Evolutionary conservation across 2,888 invertebrate species (phyloP).

Genomic region (Drosophila testacea): DNA sequence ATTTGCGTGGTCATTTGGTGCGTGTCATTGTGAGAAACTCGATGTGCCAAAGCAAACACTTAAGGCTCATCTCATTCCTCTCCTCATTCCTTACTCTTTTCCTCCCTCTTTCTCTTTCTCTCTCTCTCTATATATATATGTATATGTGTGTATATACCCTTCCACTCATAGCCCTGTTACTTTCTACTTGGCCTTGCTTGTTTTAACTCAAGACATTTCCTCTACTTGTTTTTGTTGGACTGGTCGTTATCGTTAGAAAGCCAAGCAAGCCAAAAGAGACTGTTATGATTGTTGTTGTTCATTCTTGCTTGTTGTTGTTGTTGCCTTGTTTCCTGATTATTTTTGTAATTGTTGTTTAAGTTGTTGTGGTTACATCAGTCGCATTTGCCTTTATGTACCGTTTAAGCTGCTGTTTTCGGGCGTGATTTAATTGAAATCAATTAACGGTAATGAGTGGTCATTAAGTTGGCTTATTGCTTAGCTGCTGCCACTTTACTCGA

Average conservation of each 20-base stretch:
- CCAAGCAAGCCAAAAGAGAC: slow-evolving; percentile 12
- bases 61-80: slow-evolving; percentile 38
- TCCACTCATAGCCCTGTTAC: not conserved
- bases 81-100: slow-evolving; percentile 10
- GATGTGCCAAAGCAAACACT: slow-evolving; percentile 59
- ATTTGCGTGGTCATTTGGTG: slow-evolving; percentile 58
- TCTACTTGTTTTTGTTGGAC: slow-evolving; percentile 40
- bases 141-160: not conserved
- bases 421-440: slow-evolving; percentile 85
- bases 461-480: slow-evolving; percentile 77
- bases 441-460: slow-evolving; percentile 85
- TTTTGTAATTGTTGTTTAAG: slow-evolving; percentile 77
- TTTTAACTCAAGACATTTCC: slow-evolving; percentile 71
- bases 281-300: slow-evolving; percentile 31
- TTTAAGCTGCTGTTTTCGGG: slow-evolving; percentile 68
- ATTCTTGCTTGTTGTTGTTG: slow-evolving; percentile 24
- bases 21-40: slow-evolving; percentile 37
- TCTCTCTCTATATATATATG: not conserved
- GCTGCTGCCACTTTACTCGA: slow-evolving; percentile 13
- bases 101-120: not conserved
- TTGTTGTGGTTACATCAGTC: slow-evolving; percentile 76
- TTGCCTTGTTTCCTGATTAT: slow-evolving; percentile 62
- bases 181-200: slow-evolving; percentile 29
- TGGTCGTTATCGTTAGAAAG: slow-evolving; percentile 45
- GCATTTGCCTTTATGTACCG: slow-evolving; percentile 53